Evolutionary conservation across 1,140 invertebrate species (phyloP).

Genomic region (Heliothis virescens): DNA sequence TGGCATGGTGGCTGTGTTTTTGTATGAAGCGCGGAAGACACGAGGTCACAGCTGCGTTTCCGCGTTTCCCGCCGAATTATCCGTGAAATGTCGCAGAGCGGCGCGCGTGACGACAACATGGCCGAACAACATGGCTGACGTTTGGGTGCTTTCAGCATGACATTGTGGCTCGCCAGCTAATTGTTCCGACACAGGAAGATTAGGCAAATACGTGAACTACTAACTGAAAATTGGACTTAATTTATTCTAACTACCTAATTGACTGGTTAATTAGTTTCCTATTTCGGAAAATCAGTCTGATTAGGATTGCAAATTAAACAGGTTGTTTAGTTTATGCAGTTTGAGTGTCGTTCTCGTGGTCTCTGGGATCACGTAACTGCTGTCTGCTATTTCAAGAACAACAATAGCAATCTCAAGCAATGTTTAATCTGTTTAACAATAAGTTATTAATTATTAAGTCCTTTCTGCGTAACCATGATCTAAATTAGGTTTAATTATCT

Average conservation of each 20-base stretch:
- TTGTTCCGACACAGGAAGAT: constrained; percentile 28
- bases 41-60: constrained; percentile 42
- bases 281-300: constrained; percentile 14
- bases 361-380: neutral
- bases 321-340: neutral
- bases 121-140: constrained; percentile 29
- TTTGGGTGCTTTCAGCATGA: constrained; percentile 26
- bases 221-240: neutral
- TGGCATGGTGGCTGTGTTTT: constrained; percentile 46
- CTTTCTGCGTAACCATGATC: neutral
- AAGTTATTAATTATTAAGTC: constrained; percentile 1
- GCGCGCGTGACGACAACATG: constrained; percentile 44
- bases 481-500: neutral
- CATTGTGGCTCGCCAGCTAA: neutral
- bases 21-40: constrained; percentile 49
- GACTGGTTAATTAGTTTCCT: constrained; percentile 5
- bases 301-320: constrained; percentile 14
- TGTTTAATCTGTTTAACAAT: neutral
- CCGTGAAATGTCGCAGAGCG: constrained; percentile 49
- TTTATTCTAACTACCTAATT: neutral
- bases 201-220: constrained; percentile 4
- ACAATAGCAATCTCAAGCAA: neutral
- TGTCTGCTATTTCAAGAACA: neutral
- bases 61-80: constrained; percentile 52
- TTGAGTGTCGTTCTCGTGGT: neutral